phyloP scores from a whole-genome alignment of 2,113 vertebrate species.

The Canis aureus region DNA sequence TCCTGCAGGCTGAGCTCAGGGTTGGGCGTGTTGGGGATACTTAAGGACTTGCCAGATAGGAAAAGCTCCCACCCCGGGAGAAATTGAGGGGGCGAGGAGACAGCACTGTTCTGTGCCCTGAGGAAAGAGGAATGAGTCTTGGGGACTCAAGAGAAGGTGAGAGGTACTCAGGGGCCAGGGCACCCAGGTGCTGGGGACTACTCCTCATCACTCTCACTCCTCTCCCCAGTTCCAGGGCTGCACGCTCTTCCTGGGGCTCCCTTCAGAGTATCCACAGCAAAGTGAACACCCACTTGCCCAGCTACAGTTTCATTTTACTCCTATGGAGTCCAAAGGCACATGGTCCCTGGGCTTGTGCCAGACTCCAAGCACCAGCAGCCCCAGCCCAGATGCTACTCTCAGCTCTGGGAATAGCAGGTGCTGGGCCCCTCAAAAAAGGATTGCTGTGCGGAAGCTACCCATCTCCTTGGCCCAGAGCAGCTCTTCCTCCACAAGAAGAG shows the following conservation, averaged over 20 bases:
- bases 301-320: slow-evolving; percentile 56
- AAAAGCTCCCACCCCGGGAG: not conserved
- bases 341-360: slow-evolving; percentile 1
- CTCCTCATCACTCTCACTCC: not conserved
- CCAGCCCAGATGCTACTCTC: slow-evolving; percentile 20
- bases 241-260: not conserved
- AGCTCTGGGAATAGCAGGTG: not conserved
- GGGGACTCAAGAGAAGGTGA: not conserved
- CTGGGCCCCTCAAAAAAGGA: not conserved
- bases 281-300: not conserved
- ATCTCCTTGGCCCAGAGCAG: not conserved
- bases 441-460: not conserved
- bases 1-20: not conserved
- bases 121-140: not conserved
- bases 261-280: not conserved
- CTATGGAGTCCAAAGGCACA: not conserved
- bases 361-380: not conserved
- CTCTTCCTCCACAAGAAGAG: not conserved
- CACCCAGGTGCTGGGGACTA: not conserved
- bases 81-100: not conserved
- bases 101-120: not conserved
- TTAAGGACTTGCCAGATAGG: not conserved
- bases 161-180: not conserved
- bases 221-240: not conserved
- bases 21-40: not conserved